phyloP scores from a whole-genome alignment of 2,888 invertebrate species.

The Muschampia plurimacula region DNA sequence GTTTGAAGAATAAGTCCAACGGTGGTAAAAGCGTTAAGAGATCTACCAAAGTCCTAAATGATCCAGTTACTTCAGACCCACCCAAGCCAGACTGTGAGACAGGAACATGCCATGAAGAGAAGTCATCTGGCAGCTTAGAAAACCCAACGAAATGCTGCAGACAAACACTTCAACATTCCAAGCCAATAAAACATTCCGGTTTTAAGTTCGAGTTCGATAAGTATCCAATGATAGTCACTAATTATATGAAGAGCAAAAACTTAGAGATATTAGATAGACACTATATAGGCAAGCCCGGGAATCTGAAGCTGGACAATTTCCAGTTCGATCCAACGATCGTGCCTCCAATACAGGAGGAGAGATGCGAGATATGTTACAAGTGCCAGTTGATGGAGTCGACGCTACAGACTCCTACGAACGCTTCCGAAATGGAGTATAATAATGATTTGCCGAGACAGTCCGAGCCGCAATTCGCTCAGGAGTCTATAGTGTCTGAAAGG shows the following conservation, averaged over 20 bases:
- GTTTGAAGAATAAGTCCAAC: constrained; percentile 85
- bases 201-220: constrained; percentile 91
- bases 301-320: constrained; percentile 81
- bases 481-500: constrained; percentile 55
- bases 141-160: constrained; percentile 78
- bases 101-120: constrained; percentile 56
- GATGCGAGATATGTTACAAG: constrained; percentile 83
- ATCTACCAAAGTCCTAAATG: constrained; percentile 66
- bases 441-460: constrained; percentile 73
- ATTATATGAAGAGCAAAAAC: constrained; percentile 91
- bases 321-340: constrained; percentile 81
- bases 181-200: constrained; percentile 88
- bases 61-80: constrained; percentile 54
- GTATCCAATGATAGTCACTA: constrained; percentile 90
- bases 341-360: constrained; percentile 75
- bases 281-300: constrained; percentile 85
- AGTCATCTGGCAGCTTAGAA: constrained; percentile 54
- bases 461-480: constrained; percentile 75
- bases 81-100: constrained; percentile 56
- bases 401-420: constrained; percentile 92
- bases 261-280: constrained; percentile 87
- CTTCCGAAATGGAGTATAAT: constrained; percentile 88
- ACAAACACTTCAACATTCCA: constrained; percentile 85
- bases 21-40: constrained; percentile 74
- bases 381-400: constrained; percentile 84